Base-by-base conservation (phyloP, 1,140 invertebrate genomes). In the Drosophila tristis region DNA sequence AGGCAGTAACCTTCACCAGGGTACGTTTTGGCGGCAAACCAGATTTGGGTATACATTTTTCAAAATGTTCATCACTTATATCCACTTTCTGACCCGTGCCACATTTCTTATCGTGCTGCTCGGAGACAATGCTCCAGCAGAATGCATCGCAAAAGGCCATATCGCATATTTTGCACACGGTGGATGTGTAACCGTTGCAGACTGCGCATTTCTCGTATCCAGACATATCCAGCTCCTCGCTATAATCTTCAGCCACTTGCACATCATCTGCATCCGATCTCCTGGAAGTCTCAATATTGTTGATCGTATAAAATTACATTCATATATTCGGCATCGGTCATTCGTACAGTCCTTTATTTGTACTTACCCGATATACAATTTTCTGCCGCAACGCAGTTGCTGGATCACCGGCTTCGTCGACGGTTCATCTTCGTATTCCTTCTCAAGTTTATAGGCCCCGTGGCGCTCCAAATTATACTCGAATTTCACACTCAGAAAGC, bases 1-100 rank as follows among this genome's bases (percentile, higher is more conserved):
- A 81, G 2, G 85, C 67, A 0, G 91, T 91, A 16, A 92, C 79
- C 8, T 62, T 67, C 1, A 92, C 91, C n/a, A 23, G 61, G n/a
- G 48, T 44, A 0, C 76, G 74, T 1, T 73, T 71, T 0, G 55
- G 50, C 0, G 86, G 90, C 42, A 90, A 13, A 25, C 45, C 48
- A 2, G 76, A 5, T 2, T 56, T 43, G 5, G 48, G 16, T 0
- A 48, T 53, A 26, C 11, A 39, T 47, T 47, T n/a, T 15, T 1
- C 0, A 26, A 5, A 50, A 25, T 25, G 5, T 15, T 25, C 5
- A 35, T 45, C 44, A 13, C 47, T 42, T 2, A 67, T 44, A n/a
- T 63, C 2, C 7, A 71, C 48, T 1, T 16, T 11, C 20, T 43
- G 62, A 1, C 47, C 55, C 2, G 15, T 73, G 20, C 29, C 56